These are phyloP conservation scores for Drosophila diplacantha DNA, from an alignment of 2,888 invertebrate species.

Conservation along the genomic window DNA sequence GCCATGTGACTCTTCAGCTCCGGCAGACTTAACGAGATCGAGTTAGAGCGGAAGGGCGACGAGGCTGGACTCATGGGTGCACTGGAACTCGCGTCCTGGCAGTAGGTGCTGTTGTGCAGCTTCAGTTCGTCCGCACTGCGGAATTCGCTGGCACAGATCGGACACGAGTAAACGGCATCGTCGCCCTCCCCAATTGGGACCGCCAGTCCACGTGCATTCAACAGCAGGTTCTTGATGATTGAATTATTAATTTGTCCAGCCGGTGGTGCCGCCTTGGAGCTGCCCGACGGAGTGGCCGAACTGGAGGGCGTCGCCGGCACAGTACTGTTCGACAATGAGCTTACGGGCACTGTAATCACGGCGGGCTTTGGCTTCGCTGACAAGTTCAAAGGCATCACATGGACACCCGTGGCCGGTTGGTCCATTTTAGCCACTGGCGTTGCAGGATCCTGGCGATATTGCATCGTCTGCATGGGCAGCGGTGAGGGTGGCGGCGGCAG, in stretches of 20 bases:
- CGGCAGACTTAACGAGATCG: slow-evolving; percentile 80
- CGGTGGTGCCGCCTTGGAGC: slow-evolving; percentile 7
- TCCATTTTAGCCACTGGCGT: slow-evolving; percentile 56
- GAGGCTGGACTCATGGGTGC: slow-evolving; percentile 76
- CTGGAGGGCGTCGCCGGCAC: slow-evolving; percentile 42
- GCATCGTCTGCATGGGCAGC: slow-evolving; percentile 55
- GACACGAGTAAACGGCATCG: slow-evolving; percentile 84
- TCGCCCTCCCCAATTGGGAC: slow-evolving; percentile 80
- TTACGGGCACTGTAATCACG: slow-evolving; percentile 6
- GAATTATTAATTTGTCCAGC: slow-evolving; percentile 81
- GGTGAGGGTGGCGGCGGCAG: slow-evolving; percentile 56
- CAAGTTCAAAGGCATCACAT: slow-evolving; percentile 65
- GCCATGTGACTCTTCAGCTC: slow-evolving; percentile 79
- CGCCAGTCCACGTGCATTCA: slow-evolving; percentile 82
- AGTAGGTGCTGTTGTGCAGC: slow-evolving; percentile 88
- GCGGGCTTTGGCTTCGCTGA: slow-evolving; percentile 65
- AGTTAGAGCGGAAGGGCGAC: slow-evolving; percentile 80
- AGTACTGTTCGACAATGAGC: slow-evolving; percentile 4
- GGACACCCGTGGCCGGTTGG: slow-evolving; percentile 23
- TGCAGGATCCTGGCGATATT: slow-evolving; percentile 64
- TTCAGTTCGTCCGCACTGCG: slow-evolving; percentile 89
- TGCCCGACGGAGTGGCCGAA: slow-evolving; percentile 44
- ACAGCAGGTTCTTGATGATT: slow-evolving; percentile 86
- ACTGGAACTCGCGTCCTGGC: slow-evolving; percentile 82
- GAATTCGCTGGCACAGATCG: slow-evolving; percentile 87